Base-by-base conservation (phyloP, 2,113 vertebrate species). In the Semicossyphus pulcher region DNA sequence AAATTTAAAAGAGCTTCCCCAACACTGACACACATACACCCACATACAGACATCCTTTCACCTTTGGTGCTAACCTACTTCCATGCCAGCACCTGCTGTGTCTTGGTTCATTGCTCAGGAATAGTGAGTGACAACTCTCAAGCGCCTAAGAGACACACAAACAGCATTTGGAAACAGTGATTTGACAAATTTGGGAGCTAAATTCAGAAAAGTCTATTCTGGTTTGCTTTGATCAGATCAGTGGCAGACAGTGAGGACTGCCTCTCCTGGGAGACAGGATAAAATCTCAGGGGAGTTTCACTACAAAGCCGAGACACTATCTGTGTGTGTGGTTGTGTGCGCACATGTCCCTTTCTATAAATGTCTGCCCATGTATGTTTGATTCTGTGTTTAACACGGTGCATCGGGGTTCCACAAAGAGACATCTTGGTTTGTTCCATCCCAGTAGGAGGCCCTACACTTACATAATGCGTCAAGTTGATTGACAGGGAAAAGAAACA, bases 211-310 rank as follows among this genome's bases (percentile, higher is more conserved):
- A 78, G 71, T 76, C 61, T 79, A 63, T 70, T 76, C 66, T 44
- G 62, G 61, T 78, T 85, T 39, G 1, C 71, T 85, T 88, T 87
- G 76, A 91, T 88, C 59, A 58, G 74, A 83, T 74, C 44, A 36
- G 26, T 66, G 81, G 60, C 58, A 85, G 76, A 67, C 39, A 47
- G 54, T 32, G 63, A 81, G 31, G 60, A 28, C 23, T 45, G 77
- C 45, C 42, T 83, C 76, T 56, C 70, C 25, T 36, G 67, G 73
- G 83, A 76, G 56, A 64, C 15, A 20, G 31, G 48, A 64, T 52
- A 16, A 42, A 70, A 42, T 74, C 82, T 60, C 57, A 11, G 7
- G 61, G 75, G 81, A 59, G 56, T 18, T 41, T 45, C n/a, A 36
- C 26, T 45, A 75, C 78, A 53, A 78, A 85, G 59, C 59, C 0